Conservation (phyloP, 1,140 invertebrate species). For the Augochlora pura region DNA sequence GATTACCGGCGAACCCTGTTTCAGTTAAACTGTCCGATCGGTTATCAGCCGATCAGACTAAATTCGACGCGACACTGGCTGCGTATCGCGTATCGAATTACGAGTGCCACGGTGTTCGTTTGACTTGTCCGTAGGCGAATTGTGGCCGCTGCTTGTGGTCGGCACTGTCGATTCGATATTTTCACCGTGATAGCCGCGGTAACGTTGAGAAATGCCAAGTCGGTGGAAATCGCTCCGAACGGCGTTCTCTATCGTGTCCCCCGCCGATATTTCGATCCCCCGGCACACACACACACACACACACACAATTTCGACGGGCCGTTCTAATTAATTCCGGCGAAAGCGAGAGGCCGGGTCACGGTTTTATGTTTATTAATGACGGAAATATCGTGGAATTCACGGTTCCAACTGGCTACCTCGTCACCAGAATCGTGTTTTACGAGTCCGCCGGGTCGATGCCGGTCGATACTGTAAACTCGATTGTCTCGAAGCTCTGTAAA, state of each 20-base stretch:
- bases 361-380: constrained; percentile 56
- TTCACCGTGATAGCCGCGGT: background rate
- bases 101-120: background rate
- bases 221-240: background rate
- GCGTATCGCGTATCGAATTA: background rate
- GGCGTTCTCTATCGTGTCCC: constrained; percentile 6
- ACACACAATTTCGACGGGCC: too few species aligned
- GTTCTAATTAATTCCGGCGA: constrained; percentile 23
- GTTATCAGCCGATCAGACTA: background rate
- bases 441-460: constrained; percentile 28
- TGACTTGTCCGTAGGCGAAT: background rate
- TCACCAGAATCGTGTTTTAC: background rate
- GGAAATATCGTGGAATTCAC: constrained; percentile 20
- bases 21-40: constrained; percentile 11
- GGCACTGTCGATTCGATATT: background rate
- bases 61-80: background rate
- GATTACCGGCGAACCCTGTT: constrained; percentile 19
- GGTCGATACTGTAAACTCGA: constrained; percentile 36
- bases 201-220: background rate
- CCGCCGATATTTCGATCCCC: too few species aligned
- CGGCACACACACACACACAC: background rate
- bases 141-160: background rate
- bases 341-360: constrained; percentile 25
- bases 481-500: constrained; percentile 32
- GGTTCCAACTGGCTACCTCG: background rate